phyloP scores from a whole-genome alignment of 2,113 vertebrate species.

The Hippolais icterina region DNA sequence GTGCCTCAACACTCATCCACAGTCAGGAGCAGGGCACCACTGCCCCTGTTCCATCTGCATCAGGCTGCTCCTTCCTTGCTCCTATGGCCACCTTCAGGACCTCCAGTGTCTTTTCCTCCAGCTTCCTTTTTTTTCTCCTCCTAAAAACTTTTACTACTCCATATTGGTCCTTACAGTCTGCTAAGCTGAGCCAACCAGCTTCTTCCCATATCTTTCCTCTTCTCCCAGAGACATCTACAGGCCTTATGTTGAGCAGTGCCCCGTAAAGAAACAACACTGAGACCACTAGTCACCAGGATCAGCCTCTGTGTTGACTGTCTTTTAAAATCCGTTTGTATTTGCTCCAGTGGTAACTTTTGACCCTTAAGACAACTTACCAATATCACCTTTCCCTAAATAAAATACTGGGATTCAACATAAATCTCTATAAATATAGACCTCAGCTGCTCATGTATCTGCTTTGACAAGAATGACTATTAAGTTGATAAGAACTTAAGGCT shows the following conservation, averaged over 20 bases:
- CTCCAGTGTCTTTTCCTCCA: background rate
- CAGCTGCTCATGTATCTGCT: background rate
- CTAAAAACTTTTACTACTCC: background rate
- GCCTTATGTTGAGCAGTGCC: background rate
- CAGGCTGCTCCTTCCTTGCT: background rate
- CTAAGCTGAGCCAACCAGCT: background rate
- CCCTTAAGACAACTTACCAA: background rate
- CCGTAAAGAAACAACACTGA: background rate
- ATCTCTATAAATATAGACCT: background rate
- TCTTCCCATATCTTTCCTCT: background rate
- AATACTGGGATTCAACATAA: background rate
- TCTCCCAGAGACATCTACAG: background rate
- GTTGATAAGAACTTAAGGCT: slow-evolving; percentile 25
- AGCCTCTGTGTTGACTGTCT: background rate
- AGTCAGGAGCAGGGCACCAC: accelerated
- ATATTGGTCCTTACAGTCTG: background rate
- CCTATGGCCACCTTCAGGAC: background rate
- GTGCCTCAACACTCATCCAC: background rate
- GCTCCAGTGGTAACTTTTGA: background rate
- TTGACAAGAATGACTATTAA: slow-evolving; percentile 7
- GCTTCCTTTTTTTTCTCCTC: background rate
- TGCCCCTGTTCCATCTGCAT: background rate
- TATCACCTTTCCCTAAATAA: background rate
- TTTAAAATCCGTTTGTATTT: background rate
- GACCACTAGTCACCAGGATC: background rate